Conservation (phyloP, 2,888 invertebrate species). For the Rhimphoctona megacephalus region DNA sequence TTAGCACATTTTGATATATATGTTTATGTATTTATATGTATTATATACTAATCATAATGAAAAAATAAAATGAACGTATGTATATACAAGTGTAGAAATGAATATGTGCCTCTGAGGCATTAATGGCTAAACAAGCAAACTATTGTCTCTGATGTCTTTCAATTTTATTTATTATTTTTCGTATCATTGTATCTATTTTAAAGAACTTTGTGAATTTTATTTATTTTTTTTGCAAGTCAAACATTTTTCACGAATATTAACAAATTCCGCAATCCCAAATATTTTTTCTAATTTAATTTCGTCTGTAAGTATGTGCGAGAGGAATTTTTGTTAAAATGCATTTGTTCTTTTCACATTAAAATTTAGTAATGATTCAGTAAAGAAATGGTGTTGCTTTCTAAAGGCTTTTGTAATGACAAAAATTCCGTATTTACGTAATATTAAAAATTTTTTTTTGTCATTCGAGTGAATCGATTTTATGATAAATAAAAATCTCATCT, state of each 20-base stretch:
- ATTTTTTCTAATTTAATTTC: too few relatives aligned
- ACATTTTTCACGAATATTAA: too few relatives aligned
- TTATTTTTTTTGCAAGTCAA: too few relatives aligned
- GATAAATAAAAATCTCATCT: slow-evolving; percentile 8
- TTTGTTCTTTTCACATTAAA: not conserved
- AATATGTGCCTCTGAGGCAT: not conserved
- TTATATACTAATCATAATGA: not conserved
- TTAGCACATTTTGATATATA: slow-evolving; percentile 14
- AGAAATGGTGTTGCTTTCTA: not conserved
- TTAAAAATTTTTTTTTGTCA: slow-evolving; percentile 1
- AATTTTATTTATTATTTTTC: too few relatives aligned
- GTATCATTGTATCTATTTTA: too few relatives aligned
- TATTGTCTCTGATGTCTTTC: too few relatives aligned
- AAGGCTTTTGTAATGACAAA: not conserved
- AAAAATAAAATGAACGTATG: not conserved
- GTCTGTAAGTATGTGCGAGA: too few relatives aligned
- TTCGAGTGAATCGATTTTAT: not conserved
- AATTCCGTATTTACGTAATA: not conserved
- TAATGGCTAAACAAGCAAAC: not conserved
- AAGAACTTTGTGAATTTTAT: too few relatives aligned
- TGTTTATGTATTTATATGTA: not conserved
- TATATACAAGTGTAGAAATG: not conserved
- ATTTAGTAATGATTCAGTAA: not conserved
- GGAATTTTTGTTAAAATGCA: not conserved
- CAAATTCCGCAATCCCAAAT: too few relatives aligned